Base-by-base conservation (phyloP, 2,113 vertebrate genomes). In the Callospermophilus lateralis region DNA sequence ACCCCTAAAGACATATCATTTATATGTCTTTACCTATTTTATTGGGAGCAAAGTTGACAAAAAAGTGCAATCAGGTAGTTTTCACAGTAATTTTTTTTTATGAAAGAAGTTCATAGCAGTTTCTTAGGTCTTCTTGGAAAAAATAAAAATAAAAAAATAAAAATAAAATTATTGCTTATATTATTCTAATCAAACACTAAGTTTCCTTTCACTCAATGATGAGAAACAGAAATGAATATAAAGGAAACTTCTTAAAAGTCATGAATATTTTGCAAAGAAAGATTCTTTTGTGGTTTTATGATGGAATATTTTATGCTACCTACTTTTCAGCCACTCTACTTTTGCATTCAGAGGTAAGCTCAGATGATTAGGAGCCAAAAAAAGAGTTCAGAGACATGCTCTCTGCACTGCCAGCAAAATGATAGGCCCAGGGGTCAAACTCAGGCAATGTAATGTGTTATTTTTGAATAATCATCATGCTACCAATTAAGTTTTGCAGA, bases 261-360 rank as follows among this genome's bases (percentile, higher is more conserved):
- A 70, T 74, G 84, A 92, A 70, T 90, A 45, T 92, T 94, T 93
- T 94, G 28, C 81, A 24, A 78, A 81, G 53, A 87, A 89, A 93
- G 68, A 58, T 39, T 32, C 8, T 70, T 67, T 84, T 83, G 77
- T 61, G 72, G 26, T 68, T 88, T 72, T 72, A 39, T 55, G 86
- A 67, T 45, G 63, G 83, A 63, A 87, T 93, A 81, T 83, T 77
- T 73, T 84, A 87, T 65, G 78, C 73, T 53, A 74, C 53, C 19
- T 53, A 72, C 42, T 34, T 88, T 67, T 58, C 45, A 65, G 63
- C 0, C 24, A 39, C 81, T 95, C 90, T 77, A 42, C 81, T 76
- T 92, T 94, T 73, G n/a, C 78, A 78, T 45, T 32, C 61, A 13
- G 61, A 89, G 74, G 76, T 93, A 53, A 97, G 65, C 51, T 76